Evolutionary conservation across 2,888 invertebrate species (phyloP).

Genomic region (Orthosia gracilis): DNA sequence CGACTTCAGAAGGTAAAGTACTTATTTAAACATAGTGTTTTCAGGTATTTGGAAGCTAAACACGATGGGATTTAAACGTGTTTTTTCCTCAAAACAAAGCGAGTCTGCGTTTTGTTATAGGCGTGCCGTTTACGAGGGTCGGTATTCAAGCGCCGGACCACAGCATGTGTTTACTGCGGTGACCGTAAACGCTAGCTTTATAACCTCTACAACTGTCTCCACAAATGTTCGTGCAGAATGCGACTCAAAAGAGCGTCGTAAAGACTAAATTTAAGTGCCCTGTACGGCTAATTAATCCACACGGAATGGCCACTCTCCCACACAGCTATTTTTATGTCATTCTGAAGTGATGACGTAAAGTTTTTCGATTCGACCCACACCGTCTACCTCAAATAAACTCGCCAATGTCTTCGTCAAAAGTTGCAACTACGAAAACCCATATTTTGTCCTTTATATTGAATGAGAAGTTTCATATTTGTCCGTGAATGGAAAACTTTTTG

Average conservation of each 20-base stretch:
- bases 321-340: constrained; percentile 32
- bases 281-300: constrained; percentile 81
- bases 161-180: constrained; percentile 81
- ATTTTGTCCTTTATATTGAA: constrained; percentile 70
- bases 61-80: constrained; percentile 39
- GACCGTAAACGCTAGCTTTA: constrained; percentile 80
- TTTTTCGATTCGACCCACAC: constrained; percentile 68
- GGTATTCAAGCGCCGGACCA: constrained; percentile 73
- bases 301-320: constrained; percentile 60
- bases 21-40: constrained; percentile 27
- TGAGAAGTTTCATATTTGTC: constrained; percentile 71
- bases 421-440: constrained; percentile 59
- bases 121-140: constrained; percentile 81
- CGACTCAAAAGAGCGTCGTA: constrained; percentile 77
- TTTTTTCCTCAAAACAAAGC: constrained; percentile 45
- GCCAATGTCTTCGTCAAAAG: constrained; percentile 64
- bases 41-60: constrained; percentile 14
- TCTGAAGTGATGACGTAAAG: constrained; percentile 60
- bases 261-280: constrained; percentile 78
- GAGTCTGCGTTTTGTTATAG: constrained; percentile 61
- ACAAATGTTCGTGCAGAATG: constrained; percentile 71
- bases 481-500: constrained; percentile 69
- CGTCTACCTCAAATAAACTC: constrained; percentile 67
- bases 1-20: not conserved
- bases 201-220: constrained; percentile 76